A percentile compares a stretch with the other conserved stretches of the same genome.
phyloP scores from a whole-genome alignment of 2,888 invertebrate species.

The Hydriomena furcata region DNA sequence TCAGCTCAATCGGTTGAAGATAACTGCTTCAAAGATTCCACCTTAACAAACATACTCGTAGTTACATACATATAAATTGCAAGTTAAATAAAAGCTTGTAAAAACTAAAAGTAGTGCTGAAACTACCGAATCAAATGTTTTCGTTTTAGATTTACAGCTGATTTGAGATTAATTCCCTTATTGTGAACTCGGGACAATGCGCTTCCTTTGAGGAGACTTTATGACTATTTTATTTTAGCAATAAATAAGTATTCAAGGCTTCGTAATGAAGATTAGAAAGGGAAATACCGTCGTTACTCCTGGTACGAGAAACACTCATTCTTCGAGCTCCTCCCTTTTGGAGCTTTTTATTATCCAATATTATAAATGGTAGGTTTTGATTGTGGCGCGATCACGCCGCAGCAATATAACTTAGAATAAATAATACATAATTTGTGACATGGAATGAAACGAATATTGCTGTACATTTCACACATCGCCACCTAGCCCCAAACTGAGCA shows the following conservation, averaged over 20 bases:
- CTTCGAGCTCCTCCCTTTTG: not conserved
- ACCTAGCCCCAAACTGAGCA: no score
- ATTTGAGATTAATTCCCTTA: conserved; percentile 28
- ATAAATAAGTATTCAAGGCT: conserved; percentile 24
- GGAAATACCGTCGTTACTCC: conserved; percentile 13
- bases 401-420: no score
- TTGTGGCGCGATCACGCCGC: no score
- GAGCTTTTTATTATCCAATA: not conserved
- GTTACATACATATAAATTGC: no score
- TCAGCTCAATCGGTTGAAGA: no score
- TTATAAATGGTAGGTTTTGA: no score
- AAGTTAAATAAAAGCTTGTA: not conserved
- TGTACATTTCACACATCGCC: no score
- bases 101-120: not conserved
- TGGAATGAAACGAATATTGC: no score
- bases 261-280: conserved; percentile 25
- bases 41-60: no score
- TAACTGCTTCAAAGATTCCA: no score
- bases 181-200: conserved; percentile 23
- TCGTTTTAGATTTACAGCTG: conserved; percentile 36
- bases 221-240: conserved; percentile 23
- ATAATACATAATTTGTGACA: no score
- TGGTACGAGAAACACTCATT: not conserved
- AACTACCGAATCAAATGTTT: conserved; percentile 17
- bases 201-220: conserved; percentile 18